phyloP scores from a whole-genome alignment of 2,797 vertebrate species.

The Liparis tanakae region DNA sequence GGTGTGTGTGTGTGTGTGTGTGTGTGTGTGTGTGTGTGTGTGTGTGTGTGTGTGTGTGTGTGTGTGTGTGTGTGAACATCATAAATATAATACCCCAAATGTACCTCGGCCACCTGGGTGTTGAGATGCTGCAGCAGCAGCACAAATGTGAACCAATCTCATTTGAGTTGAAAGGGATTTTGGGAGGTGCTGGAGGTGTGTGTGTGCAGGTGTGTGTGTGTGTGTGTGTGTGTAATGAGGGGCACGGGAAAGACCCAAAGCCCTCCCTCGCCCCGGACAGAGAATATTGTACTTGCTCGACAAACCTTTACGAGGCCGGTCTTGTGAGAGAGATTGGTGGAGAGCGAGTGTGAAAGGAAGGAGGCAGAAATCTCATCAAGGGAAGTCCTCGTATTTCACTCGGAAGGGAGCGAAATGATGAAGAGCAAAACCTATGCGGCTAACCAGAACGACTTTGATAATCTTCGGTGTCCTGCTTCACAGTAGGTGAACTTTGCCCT shows the following conservation, averaged over 20 bases:
- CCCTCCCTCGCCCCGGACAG: neutral
- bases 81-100: neutral
- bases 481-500: constrained; percentile 52
- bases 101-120: neutral
- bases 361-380: constrained; percentile 11
- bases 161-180: neutral
- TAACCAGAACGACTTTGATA: constrained; percentile 59
- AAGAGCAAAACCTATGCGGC: constrained; percentile 33
- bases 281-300: constrained; percentile 1
- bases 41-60: no score
- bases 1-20: no score
- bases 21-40: no score
- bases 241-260: neutral
- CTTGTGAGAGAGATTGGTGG: neutral
- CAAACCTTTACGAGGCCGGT: constrained; percentile 13
- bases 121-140: constrained; percentile 1
- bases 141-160: neutral
- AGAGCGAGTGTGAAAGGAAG: neutral
- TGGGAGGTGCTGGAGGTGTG: neutral
- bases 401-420: constrained; percentile 35
- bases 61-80: neutral
- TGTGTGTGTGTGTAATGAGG: neutral
- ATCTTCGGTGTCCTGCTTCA: constrained; percentile 56
- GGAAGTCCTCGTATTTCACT: constrained; percentile 24
- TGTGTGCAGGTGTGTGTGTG: no score